Percentiles rank a stretch among this genome's conserved stretches.
phyloP scores from a whole-genome alignment of 2,888 invertebrate species.

The Thelaira solivaga region DNA sequence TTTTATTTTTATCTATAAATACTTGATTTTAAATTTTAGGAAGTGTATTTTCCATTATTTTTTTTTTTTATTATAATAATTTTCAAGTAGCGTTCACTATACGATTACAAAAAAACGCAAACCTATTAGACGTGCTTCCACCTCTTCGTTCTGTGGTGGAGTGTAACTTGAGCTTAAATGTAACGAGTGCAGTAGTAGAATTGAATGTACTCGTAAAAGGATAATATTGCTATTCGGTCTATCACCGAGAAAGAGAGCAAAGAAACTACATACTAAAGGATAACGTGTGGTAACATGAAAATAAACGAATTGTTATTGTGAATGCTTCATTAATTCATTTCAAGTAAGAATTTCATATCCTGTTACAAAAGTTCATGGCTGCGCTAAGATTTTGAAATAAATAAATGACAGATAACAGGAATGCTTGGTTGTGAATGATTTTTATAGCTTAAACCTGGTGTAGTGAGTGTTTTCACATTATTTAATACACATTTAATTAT shows the following conservation, averaged over 20 bases:
- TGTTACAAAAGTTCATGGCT: neutral
- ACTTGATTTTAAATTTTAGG: constrained; percentile 9
- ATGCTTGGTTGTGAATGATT: too few relatives aligned
- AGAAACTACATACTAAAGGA: constrained; percentile 23
- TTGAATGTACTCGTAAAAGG: constrained; percentile 41
- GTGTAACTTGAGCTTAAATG: constrained; percentile 63
- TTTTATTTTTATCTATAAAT: neutral
- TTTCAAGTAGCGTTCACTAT: constrained; percentile 55
- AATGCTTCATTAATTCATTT: too few relatives aligned
- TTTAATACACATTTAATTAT: too few relatives aligned
- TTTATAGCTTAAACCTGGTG: too few relatives aligned
- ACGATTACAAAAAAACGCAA: constrained; percentile 60
- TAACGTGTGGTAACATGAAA: constrained; percentile 30
- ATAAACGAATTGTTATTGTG: constrained; percentile 25
- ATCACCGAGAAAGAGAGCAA: neutral
- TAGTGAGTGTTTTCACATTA: too few relatives aligned
- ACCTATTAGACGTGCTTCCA: constrained; percentile 63
- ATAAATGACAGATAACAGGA: neutral
- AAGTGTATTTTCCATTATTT: constrained; percentile 13
- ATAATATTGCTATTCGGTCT: constrained; percentile 47
- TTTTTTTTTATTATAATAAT: constrained; percentile 45
- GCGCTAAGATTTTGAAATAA: neutral
- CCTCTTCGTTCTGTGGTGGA: constrained; percentile 66
- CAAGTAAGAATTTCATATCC: neutral
- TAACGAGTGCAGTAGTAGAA: constrained; percentile 58